Percentiles rank a stretch among this genome's conserved stretches.
Conservation (phyloP, 2,888 invertebrate genomes). For the Dendrolimus pini region DNA sequence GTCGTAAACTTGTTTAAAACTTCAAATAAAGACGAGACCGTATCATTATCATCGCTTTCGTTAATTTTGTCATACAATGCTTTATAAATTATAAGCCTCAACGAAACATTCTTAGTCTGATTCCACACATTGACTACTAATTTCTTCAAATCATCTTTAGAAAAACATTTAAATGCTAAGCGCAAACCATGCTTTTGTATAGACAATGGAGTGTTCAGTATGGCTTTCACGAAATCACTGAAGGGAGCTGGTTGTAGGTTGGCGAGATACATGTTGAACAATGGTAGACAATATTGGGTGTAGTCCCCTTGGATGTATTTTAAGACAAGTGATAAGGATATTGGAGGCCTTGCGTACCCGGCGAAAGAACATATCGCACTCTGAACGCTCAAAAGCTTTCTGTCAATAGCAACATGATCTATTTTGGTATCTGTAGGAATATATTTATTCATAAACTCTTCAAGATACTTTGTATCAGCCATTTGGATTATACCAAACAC, state of each 20-base stretch:
- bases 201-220: constrained; percentile 37
- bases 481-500: constrained; percentile 36
- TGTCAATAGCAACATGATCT: constrained; percentile 23
- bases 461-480: constrained; percentile 23
- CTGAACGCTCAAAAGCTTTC: constrained; percentile 27
- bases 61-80: constrained; percentile 27
- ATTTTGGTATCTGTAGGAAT: constrained; percentile 32
- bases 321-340: constrained; percentile 27
- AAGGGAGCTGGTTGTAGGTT: constrained; percentile 29
- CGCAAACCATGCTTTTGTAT: constrained; percentile 45
- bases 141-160: constrained; percentile 25
- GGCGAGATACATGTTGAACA: constrained; percentile 33
- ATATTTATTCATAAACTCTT: constrained; percentile 31
- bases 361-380: constrained; percentile 37
- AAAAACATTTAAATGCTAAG: constrained; percentile 38
- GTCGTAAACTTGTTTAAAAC: constrained; percentile 30
- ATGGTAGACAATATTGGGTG: constrained; percentile 31
- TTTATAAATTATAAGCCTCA: constrained; percentile 35
- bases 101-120: constrained; percentile 33
- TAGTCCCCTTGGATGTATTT: constrained; percentile 44
- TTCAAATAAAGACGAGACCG: constrained; percentile 28
- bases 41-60: constrained; percentile 8
- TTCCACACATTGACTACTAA: constrained; percentile 33
- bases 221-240: constrained; percentile 28
- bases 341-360: constrained; percentile 35